Percentiles rank a stretch among this genome's conserved stretches.
Evolutionary conservation across 2,113 vertebrate species (phyloP).

Genomic region (Paradisaea rubra): DNA sequence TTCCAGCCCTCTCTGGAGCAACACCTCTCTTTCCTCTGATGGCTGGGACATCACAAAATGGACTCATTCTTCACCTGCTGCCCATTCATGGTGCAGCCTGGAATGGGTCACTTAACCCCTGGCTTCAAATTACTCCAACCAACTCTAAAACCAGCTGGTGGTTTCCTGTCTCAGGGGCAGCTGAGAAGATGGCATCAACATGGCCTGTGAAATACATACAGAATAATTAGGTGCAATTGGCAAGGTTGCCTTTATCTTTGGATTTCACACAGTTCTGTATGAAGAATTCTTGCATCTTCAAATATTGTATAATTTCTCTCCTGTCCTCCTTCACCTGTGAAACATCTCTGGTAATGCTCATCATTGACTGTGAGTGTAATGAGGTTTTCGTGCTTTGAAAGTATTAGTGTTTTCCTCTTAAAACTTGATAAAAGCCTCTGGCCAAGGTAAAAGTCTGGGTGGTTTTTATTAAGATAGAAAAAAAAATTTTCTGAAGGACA

Average conservation of each 20-base stretch:
- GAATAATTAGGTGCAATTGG: background rate
- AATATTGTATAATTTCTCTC: background rate
- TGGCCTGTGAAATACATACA: background rate
- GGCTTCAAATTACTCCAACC: background rate
- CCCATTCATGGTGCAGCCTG: background rate
- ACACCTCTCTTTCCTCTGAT: background rate
- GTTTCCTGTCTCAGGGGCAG: background rate
- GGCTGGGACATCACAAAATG: background rate
- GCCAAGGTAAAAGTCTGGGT: slow-evolving; percentile 25
- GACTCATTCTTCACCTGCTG: background rate
- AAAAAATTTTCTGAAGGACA: slow-evolving; percentile 25
- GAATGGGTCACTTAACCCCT: background rate
- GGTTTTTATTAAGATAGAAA: slow-evolving; percentile 31
- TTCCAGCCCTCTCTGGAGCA: background rate
- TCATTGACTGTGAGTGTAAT: background rate
- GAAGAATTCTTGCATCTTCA: slow-evolving; percentile 14
- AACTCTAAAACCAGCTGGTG: background rate
- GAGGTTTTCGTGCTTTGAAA: slow-evolving; percentile 32
- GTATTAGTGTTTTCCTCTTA: slow-evolving; percentile 36
- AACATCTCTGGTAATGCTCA: background rate
- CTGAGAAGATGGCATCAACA: background rate
- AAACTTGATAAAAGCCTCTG: slow-evolving; percentile 53
- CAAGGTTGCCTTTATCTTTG: background rate
- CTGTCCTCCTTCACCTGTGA: background rate
- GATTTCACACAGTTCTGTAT: background rate